Evolutionary conservation across 2,888 invertebrate species (phyloP), one percentile per base, ranked within the genome.

Genomic region (Ochropacha duplaris): DNA sequence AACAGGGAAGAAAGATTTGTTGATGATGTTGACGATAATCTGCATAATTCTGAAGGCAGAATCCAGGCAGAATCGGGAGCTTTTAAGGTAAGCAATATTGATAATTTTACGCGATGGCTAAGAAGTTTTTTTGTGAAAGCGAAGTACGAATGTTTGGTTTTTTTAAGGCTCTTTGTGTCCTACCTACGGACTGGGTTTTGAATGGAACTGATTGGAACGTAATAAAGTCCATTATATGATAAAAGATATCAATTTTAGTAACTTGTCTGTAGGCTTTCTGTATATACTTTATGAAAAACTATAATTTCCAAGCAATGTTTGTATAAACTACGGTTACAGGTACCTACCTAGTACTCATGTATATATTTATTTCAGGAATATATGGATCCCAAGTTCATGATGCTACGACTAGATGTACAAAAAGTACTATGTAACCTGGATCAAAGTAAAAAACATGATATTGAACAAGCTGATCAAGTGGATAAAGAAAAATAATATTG

Each of bases 301-400:
- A n/a, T n/a, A n/a, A n/a, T n/a, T n/a, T n/a, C n/a, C n/a, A n/a
- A n/a, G n/a, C n/a, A n/a, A n/a, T n/a, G n/a, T n/a, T n/a, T n/a
- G n/a, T n/a, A n/a, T n/a, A n/a, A n/a, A n/a, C n/a, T n/a, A 2
- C 26, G 26, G 26, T 26, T 26, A 5, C 2, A 5, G 5, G 26
- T 26, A 4, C 26, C 26, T 5, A 26, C 2, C 26, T 26, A 26
- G 2, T 4, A 2, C 26, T 26, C 2, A 26, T 26, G 5, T 5
- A 4, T 26, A 26, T 28, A 28, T 28, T 34, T 14, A 9, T 86
- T 87, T 54, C 74, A 93, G 92, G 90, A 91, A 62, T 88, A 87
- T 54, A 82, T 90, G 84, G 93, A 93, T 67, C 93, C 93, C 11
- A 93, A 90, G 72, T 86, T 93, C 56, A 90, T 89, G 88, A 90